Evolutionary conservation across 2,797 vertebrate species (phyloP).

Genomic region (Enteromius viviparus): DNA sequence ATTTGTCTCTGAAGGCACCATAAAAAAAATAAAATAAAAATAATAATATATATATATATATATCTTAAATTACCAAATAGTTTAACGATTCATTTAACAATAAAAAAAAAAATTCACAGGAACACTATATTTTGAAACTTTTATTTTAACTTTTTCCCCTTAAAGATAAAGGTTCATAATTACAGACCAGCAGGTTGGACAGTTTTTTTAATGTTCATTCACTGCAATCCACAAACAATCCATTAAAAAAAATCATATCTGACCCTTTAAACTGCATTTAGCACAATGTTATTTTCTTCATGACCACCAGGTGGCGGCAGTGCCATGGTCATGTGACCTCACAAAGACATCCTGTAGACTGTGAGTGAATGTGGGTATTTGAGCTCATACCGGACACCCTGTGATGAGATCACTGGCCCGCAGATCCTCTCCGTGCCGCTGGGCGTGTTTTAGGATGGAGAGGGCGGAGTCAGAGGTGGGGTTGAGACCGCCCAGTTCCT

Average conservation of each 20-base stretch:
- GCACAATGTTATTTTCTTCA: neutral
- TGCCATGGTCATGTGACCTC: neutral
- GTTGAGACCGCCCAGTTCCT: slow-evolving; percentile 84
- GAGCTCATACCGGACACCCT: slow-evolving; percentile 87
- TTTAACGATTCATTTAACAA: neutral
- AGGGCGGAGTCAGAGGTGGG: slow-evolving; percentile 83
- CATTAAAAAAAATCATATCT: neutral
- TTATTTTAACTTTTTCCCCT: too few relatives aligned
- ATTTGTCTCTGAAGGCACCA: neutral
- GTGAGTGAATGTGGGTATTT: neutral
- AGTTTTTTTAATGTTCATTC: too few relatives aligned
- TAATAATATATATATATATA: too few relatives aligned
- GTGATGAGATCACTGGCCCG: slow-evolving; percentile 88
- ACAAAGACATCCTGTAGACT: slow-evolving; percentile 18
- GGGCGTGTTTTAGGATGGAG: slow-evolving; percentile 82
- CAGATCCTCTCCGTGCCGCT: slow-evolving; percentile 86
- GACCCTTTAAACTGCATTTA: neutral
- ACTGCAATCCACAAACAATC: neutral
- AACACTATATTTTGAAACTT: neutral
- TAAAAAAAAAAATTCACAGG: neutral
- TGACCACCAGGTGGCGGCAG: slow-evolving; percentile 13
- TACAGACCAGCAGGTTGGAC: neutral
- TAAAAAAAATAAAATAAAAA: neutral
- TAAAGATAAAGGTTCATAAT: neutral
- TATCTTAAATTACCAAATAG: neutral